Base-by-base conservation (phyloP, 2,888 invertebrate species). In the Cyaniris semiargus region DNA sequence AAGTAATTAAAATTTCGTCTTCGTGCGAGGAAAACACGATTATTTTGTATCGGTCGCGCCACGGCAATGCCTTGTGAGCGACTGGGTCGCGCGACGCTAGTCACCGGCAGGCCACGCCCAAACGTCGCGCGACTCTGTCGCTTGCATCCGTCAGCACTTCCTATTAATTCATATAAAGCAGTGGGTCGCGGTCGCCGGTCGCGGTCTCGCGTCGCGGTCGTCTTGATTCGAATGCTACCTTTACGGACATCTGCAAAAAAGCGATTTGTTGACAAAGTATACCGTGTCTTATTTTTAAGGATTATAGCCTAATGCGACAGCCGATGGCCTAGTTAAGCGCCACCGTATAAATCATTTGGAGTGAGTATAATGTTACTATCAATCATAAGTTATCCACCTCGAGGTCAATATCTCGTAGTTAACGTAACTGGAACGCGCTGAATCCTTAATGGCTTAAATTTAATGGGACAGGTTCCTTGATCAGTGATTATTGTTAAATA, bases 391-490 rank as follows among this genome's bases (percentile, higher is more conserved):
- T 89, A 87, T 88, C 91, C 88, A 89, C 87, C 88, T 89, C 81
- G 88, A 86, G 92, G 91, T 93, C 92, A 92, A 91, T 91, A 92
- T 92, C 91, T 92, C 87, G 89, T 87, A 83, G 84, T 85, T 88
- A 87, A 88, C 88, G 87, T 86, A 85, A 90, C 87, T 84, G 84
- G 82, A 83, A 83, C 74, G 15, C 74, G 23, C 84, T 86, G 83
- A 85, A 85, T 86, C 86, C 84, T 84, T 84, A 83, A 81, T 85
- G 84, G 86, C 86, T 88, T 87, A 88, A 87, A 89, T 90, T 88
- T 87, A 87, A 89, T 87, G 77, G 84, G 89, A 91, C 91, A 82
- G 86, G 90, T 92, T 90, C 79, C 75, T 76, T 70, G 38, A 72
- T 72, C 23, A 72, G 13, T 72, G n/a, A 72, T 21, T 44, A 78